Base-by-base conservation (phyloP, 1,140 invertebrate genomes). In the Bombus sylvicola region DNA sequence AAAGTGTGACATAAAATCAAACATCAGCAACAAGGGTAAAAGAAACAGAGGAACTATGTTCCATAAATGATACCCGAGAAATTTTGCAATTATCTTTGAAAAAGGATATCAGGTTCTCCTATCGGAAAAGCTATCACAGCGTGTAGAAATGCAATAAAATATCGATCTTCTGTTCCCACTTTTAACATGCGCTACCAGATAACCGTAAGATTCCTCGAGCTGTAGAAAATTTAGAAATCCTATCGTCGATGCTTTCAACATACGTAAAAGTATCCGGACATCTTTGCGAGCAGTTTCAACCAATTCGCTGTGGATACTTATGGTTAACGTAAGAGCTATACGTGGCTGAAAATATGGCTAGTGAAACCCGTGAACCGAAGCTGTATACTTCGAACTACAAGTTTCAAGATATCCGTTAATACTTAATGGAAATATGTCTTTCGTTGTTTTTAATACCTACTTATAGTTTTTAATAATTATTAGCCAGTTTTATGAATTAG, bases 201-300 rank as follows among this genome's bases (percentile, higher is more conserved):
- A 41, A 8, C 25, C 47, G 13, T 41, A 22, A 57, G 28, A 71
- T 18, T 37, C 6, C 31, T 43, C 47, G 4, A 12, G 2, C 10
- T 43, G 22, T 41, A 31, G 39, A n/a, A 73, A 81, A 28, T 41
- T 57, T 81, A 53, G 39, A 62, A 59, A 81, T 73, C 8, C 22
- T 31, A 47, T 37, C 31, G n/a, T 3, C 22, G 4, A 37, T n/a
- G 43, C 18, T 72, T 72, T 13, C 18, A 18, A 10, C 47, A 31
- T 28, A 15, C 34, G 28, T 25, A 31, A 39, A 71, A n/a, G n/a
- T 81, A 39, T 28, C 15, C 12, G 39, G 37, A 81, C 57, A 59
- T 31, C 47, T 22, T 59, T 28, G 22, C 15, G 78, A 71, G 13
- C 43, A 34, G 15, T 64, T 64, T 39, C n/a, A 22, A 34, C 8